These are phyloP conservation scores for Drosophila navojoa DNA, from an alignment of 1,140 invertebrate genomes.

Conservation along the genomic window DNA sequence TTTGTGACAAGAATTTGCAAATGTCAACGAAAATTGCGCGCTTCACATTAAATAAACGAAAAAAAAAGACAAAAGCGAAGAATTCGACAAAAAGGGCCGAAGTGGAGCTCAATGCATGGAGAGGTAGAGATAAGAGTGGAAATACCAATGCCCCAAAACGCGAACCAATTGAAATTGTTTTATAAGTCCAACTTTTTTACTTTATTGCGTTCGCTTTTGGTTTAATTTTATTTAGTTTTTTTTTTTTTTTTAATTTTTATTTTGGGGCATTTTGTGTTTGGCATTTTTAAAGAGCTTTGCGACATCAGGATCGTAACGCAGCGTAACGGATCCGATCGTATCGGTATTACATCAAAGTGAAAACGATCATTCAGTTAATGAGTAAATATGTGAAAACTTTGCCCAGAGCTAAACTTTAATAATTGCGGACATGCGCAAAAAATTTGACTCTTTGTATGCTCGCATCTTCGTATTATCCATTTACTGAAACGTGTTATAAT, in stretches of 20 bases:
- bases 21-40: conserved; percentile 77
- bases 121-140: conserved; percentile 2
- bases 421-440: conserved; percentile 6
- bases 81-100: conserved; percentile 62
- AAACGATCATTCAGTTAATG: conserved; percentile 42
- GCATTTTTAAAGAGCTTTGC: conserved; percentile 40
- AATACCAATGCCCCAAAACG: conserved; percentile 51
- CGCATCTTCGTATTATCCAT: too few relatives aligned
- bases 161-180: conserved; percentile 74
- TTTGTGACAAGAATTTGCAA: conserved; percentile 81
- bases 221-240: conserved; percentile 7
- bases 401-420: conserved; percentile 1
- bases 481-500: too few relatives aligned
- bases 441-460: neutral
- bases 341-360: conserved; percentile 45
- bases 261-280: conserved; percentile 59
- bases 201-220: conserved; percentile 23
- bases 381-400: conserved; percentile 39
- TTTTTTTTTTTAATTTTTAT: conserved; percentile 12
- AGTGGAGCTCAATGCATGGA: conserved; percentile 22
- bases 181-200: conserved; percentile 39
- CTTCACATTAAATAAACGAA: conserved; percentile 60
- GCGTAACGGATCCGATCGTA: conserved; percentile 11
- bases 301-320: conserved; percentile 24
- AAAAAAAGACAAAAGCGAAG: conserved; percentile 17